phyloP scores from a whole-genome alignment of 2,797 vertebrate species.

The Botia almorhae region DNA sequence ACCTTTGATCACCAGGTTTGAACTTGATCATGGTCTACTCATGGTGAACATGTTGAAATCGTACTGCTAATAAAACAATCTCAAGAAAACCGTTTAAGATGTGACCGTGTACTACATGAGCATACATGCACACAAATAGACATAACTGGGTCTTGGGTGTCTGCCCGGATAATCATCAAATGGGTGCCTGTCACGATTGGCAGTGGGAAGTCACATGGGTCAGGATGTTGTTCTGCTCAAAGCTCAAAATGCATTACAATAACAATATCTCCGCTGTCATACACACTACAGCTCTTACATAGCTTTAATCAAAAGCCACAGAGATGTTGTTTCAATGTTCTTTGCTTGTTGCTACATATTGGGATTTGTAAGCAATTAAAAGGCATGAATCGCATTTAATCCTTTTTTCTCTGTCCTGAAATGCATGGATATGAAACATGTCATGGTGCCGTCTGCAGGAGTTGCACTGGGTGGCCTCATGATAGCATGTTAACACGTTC shows the following conservation, averaged over 20 bases:
- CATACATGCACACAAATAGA: slow-evolving; percentile 58
- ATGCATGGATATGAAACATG: slow-evolving; percentile 24
- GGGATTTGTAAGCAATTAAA: slow-evolving; percentile 35
- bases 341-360: slow-evolving; percentile 35
- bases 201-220: slow-evolving; percentile 75
- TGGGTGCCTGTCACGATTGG: slow-evolving; percentile 68
- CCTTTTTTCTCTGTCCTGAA: slow-evolving; percentile 11
- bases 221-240: slow-evolving; percentile 64
- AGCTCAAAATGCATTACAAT: slow-evolving; percentile 69
- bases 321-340: slow-evolving; percentile 63
- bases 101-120: slow-evolving; percentile 32
- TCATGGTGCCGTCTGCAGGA: slow-evolving; percentile 30
- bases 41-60: background rate
- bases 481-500: background rate
- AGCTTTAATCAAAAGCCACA: slow-evolving; percentile 58
- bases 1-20: background rate
- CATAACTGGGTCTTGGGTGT: slow-evolving; percentile 70
- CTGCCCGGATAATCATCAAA: slow-evolving; percentile 63
- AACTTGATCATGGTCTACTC: background rate
- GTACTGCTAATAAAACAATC: background rate
- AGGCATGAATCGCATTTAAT: slow-evolving; percentile 30
- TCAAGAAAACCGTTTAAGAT: background rate
- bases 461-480: slow-evolving; percentile 19
- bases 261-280: slow-evolving; percentile 68
- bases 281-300: slow-evolving; percentile 42